Evolutionary conservation across 2,113 vertebrate species (phyloP).

Genomic region (Gambusia affinis): DNA sequence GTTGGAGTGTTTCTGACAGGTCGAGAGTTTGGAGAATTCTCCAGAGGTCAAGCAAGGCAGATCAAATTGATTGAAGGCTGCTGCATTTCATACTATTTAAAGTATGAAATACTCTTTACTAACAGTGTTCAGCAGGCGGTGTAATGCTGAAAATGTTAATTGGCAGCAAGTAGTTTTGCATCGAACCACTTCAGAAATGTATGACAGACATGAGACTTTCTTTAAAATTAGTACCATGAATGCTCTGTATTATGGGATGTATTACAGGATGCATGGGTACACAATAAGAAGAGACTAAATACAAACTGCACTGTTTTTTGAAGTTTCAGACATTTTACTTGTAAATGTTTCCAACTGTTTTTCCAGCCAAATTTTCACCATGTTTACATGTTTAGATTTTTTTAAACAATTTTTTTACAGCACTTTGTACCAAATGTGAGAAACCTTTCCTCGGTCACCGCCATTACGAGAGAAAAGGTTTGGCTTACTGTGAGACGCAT

Average conservation of each 20-base stretch:
- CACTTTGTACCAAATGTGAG: constrained; percentile 99
- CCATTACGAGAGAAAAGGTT: constrained; percentile 94
- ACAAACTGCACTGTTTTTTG: neutral
- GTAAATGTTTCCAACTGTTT: neutral
- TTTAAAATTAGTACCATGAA: neutral
- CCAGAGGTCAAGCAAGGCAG: neutral
- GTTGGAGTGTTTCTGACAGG: too few relatives aligned
- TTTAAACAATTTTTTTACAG: constrained; percentile 75
- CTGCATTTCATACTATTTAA: constrained; percentile 18
- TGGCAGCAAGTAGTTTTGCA: constrained; percentile 24
- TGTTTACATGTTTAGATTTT: neutral
- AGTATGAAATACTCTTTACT: neutral
- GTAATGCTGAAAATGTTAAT: constrained; percentile 32
- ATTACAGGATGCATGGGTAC: neutral
- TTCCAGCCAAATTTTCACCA: neutral
- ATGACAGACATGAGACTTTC: neutral
- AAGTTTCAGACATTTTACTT: neutral
- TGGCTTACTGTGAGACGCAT: constrained; percentile 98
- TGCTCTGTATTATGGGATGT: neutral
- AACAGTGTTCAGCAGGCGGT: constrained; percentile 15
- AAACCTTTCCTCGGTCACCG: constrained; percentile 98
- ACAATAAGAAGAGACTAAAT: neutral
- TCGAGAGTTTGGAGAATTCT: too few relatives aligned
- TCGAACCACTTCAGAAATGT: constrained; percentile 14
- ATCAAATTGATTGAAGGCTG: constrained; percentile 20